Base-by-base conservation (phyloP, 2,797 vertebrate species). In the Clarias fuscus region DNA sequence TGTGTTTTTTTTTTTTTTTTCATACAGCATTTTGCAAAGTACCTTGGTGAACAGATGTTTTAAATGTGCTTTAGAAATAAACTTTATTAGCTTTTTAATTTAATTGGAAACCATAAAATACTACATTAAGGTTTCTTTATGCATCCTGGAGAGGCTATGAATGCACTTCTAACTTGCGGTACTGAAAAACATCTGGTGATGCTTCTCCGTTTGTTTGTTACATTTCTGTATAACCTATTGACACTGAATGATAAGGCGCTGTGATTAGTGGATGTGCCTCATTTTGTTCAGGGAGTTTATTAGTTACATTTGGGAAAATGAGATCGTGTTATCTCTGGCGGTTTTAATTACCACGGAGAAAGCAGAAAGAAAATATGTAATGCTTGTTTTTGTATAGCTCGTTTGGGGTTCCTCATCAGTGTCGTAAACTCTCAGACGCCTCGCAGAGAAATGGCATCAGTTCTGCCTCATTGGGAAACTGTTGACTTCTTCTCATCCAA, bases 401-500 rank as follows among this genome's bases (percentile, higher is more conserved):
- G 79, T 78, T 78, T 77, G 20, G 30, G 64, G n/a, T 53, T 82
- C n/a, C 40, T 53, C 33, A 53, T 67, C 61, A 65, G 72, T 24
- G 14, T 79, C 75, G 61, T 18, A 82, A 82, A 82, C 22, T 71
- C 81, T 71, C 65, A 33, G 53, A 68, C 4, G 72, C 71, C 53
- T 71, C 5, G 5, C 64, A 70, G 13, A 84, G 81, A 53, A 62
- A 62, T 71, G 75, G 53, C 33, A 30, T 77, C 56, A 65, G 64
- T 43, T 83, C 64, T 48, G 37, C 56, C 82, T 72, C 73, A 78
- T 83, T 61, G 53, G n/a, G 59, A 85, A 79, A 70, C 82, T 84
- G 65, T 84, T 82, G 77, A 85, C 86, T 82, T 82, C 70, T 59
- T 30, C 59, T 82, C 62, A 58, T 75, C 82, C 82, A 79, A 72